phyloP scores from a whole-genome alignment of 2,797 vertebrate species.

The Muscicapa striata region DNA sequence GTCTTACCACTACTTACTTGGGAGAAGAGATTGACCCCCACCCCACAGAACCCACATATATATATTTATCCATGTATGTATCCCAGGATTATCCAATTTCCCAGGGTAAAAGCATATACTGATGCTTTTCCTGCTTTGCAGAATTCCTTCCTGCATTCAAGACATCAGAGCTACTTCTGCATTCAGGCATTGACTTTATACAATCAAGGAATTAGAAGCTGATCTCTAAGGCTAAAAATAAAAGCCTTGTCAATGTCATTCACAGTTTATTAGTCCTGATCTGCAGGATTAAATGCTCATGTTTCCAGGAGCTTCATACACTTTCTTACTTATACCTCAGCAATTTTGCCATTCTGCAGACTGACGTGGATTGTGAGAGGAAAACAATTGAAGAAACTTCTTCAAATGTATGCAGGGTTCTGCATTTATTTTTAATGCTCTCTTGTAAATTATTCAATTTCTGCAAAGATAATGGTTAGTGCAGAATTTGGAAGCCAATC shows the following conservation, averaged over 20 bases:
- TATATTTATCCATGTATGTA: neutral
- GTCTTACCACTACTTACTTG: neutral
- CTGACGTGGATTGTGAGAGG: neutral
- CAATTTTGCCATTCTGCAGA: slow-evolving; percentile 13
- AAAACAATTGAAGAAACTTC: slow-evolving; percentile 66
- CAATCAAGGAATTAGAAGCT: slow-evolving; percentile 67
- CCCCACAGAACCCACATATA: neutral
- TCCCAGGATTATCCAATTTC: neutral
- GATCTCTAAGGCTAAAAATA: slow-evolving; percentile 68
- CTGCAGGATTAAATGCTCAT: slow-evolving; percentile 52
- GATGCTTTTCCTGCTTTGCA: neutral
- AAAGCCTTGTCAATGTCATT: slow-evolving; percentile 65
- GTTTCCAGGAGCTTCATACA: slow-evolving; percentile 31
- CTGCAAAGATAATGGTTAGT: slow-evolving; percentile 69
- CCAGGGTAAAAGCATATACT: neutral
- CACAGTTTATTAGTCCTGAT: slow-evolving; percentile 57
- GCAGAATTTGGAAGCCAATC: slow-evolving; percentile 72
- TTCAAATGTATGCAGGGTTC: slow-evolving; percentile 40
- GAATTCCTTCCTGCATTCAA: neutral
- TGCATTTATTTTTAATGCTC: slow-evolving; percentile 73
- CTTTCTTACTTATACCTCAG: slow-evolving; percentile 40
- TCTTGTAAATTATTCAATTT: slow-evolving; percentile 75
- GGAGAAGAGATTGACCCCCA: neutral
- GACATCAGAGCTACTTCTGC: slow-evolving; percentile 52
- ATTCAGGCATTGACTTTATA: slow-evolving; percentile 48